Evolutionary conservation across 2,797 vertebrate genomes (phyloP).

Genomic region (Squalus acanthias): DNA sequence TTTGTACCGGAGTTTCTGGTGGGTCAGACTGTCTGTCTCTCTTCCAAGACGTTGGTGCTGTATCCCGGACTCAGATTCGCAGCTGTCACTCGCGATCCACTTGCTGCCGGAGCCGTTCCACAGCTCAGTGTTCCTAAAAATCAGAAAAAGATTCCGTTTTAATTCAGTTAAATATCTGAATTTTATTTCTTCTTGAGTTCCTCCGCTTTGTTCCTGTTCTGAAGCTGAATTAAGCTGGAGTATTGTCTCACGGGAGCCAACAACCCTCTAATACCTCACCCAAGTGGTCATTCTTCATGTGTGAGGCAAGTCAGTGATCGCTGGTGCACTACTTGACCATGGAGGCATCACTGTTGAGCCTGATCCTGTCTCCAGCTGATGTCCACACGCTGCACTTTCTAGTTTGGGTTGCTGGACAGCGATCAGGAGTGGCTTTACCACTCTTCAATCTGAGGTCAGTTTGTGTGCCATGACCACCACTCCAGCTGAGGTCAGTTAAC

Average conservation of each 20-base stretch:
- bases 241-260: not conserved
- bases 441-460: not conserved
- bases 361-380: not conserved
- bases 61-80: conserved; percentile 39
- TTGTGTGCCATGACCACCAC: not conserved
- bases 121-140: conserved; percentile 59
- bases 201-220: not conserved
- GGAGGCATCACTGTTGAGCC: not conserved
- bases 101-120: conserved; percentile 59
- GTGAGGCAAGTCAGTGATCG: not conserved
- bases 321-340: not conserved
- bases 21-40: not conserved
- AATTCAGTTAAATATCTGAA: not conserved
- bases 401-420: not conserved
- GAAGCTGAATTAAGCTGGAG: not conserved
- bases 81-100: conserved; percentile 60
- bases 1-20: conserved; percentile 22
- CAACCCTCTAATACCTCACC: not conserved
- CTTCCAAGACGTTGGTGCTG: not conserved
- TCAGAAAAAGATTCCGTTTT: conserved; percentile 32
- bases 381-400: not conserved
- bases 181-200: not conserved
- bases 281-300: not conserved
- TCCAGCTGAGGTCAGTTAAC: not conserved
- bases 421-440: not conserved